Conservation (phyloP, 1,140 invertebrate genomes). For the Oreohelix idahoensis region DNA sequence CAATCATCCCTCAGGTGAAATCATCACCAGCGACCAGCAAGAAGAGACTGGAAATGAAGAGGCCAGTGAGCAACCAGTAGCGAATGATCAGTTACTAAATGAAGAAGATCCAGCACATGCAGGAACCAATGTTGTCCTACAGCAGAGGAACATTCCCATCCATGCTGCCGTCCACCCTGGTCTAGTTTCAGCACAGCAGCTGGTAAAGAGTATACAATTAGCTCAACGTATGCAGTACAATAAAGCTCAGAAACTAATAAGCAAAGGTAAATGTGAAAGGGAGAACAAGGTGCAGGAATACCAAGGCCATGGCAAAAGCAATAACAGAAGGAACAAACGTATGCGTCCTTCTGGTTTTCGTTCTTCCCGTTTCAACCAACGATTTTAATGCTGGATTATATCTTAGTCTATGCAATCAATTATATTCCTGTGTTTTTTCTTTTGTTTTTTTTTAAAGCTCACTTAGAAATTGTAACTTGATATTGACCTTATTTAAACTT, state of each 20-base stretch:
- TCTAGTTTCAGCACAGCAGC: neutral
- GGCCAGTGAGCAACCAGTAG: neutral
- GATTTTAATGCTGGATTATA: constrained; percentile 23
- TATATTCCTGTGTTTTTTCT: neutral
- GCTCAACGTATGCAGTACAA: constrained; percentile 50
- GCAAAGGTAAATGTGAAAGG: constrained; percentile 45
- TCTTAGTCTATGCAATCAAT: neutral
- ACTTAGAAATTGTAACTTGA: neutral
- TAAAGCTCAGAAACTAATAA: constrained; percentile 45
- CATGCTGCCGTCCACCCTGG: neutral
- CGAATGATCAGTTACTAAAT: neutral
- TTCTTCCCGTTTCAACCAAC: constrained; percentile 40
- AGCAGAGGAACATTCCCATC: neutral
- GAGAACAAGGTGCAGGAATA: constrained; percentile 50
- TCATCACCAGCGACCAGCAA: neutral
- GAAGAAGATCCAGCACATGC: neutral
- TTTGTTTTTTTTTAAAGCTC: too few species aligned
- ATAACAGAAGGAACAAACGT: constrained; percentile 41
- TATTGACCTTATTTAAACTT: neutral
- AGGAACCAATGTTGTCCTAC: neutral
- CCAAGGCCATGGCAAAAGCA: constrained; percentile 40
- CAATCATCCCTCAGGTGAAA: constrained; percentile 17
- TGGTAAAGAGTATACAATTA: constrained; percentile 31
- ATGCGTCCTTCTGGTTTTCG: constrained; percentile 48
- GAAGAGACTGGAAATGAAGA: neutral